These are phyloP conservation scores for Drosophila fungiperda DNA, from an alignment of 2,888 invertebrate species.

Conservation along the genomic window DNA sequence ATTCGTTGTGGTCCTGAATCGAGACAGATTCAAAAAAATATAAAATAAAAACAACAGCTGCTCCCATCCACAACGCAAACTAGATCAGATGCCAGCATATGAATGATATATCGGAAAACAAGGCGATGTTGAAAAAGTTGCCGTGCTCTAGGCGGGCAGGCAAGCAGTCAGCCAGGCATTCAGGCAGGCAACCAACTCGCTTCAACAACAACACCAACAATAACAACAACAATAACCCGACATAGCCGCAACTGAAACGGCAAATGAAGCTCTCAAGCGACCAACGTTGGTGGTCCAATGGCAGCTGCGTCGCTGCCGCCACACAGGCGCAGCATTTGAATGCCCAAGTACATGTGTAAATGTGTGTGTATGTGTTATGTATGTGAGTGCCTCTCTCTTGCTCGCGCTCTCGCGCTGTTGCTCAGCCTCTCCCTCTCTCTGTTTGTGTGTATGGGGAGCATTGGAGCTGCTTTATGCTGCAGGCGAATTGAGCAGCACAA, in stretches of 20 bases:
- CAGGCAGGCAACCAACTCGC: conserved; percentile 38
- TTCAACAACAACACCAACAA: conserved; percentile 26
- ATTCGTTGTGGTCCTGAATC: conserved; percentile 25
- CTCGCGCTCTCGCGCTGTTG: neutral
- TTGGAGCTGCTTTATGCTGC: conserved; percentile 70
- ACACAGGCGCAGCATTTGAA: conserved; percentile 70
- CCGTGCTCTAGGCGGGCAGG: conserved; percentile 49
- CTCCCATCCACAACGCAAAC: conserved; percentile 48
- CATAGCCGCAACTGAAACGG: conserved; percentile 71
- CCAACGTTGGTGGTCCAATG: conserved; percentile 78
- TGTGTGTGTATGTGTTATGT: conserved; percentile 27
- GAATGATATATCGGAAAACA: conserved; percentile 51
- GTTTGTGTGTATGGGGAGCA: conserved; percentile 54
- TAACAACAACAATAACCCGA: conserved; percentile 51
- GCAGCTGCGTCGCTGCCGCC: conserved; percentile 68
- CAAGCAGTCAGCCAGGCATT: conserved; percentile 42
- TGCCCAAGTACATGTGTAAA: conserved; percentile 51
- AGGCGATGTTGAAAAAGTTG: conserved; percentile 56
- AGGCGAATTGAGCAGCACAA: conserved; percentile 72
- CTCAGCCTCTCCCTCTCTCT: neutral
- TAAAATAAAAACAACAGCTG: conserved; percentile 37
- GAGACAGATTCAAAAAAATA: conserved; percentile 3
- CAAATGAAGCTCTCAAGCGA: conserved; percentile 76
- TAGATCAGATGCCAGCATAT: conserved; percentile 53
- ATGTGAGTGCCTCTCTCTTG: conserved; percentile 27